Evolutionary conservation across 2,113 vertebrate species (phyloP).

Genomic region (Megaleporinus macrocephalus): DNA sequence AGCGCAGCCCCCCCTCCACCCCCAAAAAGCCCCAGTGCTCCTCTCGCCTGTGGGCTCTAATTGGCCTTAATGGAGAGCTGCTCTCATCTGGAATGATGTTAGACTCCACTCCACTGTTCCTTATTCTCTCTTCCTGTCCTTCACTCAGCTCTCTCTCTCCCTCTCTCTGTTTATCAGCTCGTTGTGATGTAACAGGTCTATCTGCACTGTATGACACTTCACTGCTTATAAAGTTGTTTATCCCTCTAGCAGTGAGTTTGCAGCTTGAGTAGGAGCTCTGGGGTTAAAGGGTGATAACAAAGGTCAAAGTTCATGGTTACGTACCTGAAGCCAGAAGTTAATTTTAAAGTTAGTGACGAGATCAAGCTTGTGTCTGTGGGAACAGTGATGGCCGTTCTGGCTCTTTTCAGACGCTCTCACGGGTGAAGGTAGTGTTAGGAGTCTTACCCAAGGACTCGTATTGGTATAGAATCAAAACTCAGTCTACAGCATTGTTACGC

Average conservation of each 20-base stretch:
- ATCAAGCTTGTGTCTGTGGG: constrained; percentile 34
- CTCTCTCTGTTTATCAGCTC: not conserved
- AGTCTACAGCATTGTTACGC: too few relatives aligned
- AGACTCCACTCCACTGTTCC: constrained; percentile 10
- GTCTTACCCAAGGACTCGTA: too few relatives aligned
- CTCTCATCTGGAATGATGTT: constrained; percentile 44
- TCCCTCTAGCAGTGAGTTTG: too few relatives aligned
- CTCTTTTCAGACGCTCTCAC: too few relatives aligned
- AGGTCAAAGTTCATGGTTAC: too few relatives aligned
- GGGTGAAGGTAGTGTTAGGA: too few relatives aligned
- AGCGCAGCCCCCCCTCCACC: not conserved
- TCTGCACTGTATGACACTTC: too few relatives aligned
- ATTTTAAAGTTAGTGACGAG: not conserved
- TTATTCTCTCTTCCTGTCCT: not conserved
- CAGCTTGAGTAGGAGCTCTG: too few relatives aligned
- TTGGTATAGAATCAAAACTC: too few relatives aligned
- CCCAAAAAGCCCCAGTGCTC: not conserved
- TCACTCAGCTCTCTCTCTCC: not conserved
- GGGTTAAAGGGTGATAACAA: too few relatives aligned
- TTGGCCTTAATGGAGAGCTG: constrained; percentile 39
- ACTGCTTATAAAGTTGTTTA: not conserved
- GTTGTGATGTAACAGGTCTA: not conserved
- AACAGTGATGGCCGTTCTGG: too few relatives aligned
- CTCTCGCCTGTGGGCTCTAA: constrained; percentile 26
- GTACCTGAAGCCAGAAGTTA: too few relatives aligned